A percentile compares a stretch with the other conserved stretches of the same genome.
phyloP scores from a whole-genome alignment of 2,113 vertebrate genomes.

The Pseudorhombus dupliciocellatus region DNA sequence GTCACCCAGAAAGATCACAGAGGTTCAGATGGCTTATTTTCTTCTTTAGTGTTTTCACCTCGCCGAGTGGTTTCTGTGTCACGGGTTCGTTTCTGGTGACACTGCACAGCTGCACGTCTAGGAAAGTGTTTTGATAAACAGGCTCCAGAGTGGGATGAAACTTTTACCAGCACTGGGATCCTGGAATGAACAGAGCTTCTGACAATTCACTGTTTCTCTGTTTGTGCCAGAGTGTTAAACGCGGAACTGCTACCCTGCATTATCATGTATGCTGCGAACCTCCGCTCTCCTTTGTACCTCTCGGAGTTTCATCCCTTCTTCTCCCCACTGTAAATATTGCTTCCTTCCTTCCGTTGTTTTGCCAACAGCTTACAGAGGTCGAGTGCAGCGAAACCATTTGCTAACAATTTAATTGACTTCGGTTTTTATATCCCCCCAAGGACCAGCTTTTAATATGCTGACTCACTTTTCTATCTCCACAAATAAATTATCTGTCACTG shows the following conservation, averaged over 20 bases:
- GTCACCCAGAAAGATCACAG: background rate
- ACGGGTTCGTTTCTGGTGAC: background rate
- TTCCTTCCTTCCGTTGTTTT: constrained; percentile 27
- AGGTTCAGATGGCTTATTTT: background rate
- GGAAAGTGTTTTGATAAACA: background rate
- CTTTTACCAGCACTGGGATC: background rate
- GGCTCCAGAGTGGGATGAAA: background rate
- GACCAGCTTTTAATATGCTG: constrained; percentile 39
- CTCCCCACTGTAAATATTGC: constrained; percentile 4
- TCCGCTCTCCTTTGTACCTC: background rate
- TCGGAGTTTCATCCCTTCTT: background rate
- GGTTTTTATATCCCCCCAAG: constrained; percentile 3
- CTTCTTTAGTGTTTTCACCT: background rate
- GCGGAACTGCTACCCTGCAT: background rate
- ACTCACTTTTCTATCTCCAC: constrained; percentile 57
- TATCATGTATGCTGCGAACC: background rate
- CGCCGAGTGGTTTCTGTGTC: background rate
- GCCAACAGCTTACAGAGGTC: constrained; percentile 29
- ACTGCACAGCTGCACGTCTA: background rate
- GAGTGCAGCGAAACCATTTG: constrained; percentile 51
- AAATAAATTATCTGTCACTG: constrained; percentile 64
- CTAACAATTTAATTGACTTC: constrained; percentile 53
- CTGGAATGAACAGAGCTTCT: background rate
- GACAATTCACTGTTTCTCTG: background rate
- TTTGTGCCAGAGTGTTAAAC: background rate